phyloP scores from a whole-genome alignment of 1,140 invertebrate genomes.

The Drosophila carrolli region DNA sequence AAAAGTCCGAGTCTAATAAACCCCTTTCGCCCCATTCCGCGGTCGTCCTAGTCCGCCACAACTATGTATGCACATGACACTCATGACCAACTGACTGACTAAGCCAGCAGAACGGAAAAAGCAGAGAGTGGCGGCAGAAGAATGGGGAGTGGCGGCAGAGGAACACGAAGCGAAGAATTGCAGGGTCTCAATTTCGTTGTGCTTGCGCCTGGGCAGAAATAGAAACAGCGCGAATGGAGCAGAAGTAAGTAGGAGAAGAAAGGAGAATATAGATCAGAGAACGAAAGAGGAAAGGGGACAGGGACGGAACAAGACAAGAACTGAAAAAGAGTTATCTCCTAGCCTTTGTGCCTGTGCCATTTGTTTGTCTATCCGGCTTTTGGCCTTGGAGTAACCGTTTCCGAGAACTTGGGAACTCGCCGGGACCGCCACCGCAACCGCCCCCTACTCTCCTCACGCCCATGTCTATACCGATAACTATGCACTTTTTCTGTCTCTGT shows the following conservation, averaged over 20 bases:
- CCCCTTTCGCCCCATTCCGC: conserved; percentile 1
- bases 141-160: conserved; percentile 5
- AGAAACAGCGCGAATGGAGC: conserved; percentile 44
- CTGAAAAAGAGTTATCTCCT: conserved; percentile 16
- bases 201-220: conserved; percentile 29
- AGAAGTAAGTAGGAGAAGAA: neutral
- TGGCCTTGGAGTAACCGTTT: conserved; percentile 79
- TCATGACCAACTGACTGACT: conserved; percentile 84
- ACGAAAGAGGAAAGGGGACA: neutral
- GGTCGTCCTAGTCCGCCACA: conserved; percentile 20
- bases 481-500: conserved; percentile 38
- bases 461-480: conserved; percentile 47
- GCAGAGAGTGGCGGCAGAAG: conserved; percentile 2
- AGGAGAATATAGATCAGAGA: neutral
- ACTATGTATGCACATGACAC: conserved; percentile 71
- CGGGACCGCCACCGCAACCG: no score
- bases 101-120: conserved; percentile 41
- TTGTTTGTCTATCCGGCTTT: conserved; percentile 48
- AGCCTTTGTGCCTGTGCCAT: conserved; percentile 39
- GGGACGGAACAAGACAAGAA: neutral
- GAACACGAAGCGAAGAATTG: conserved; percentile 9
- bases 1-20: conserved; percentile 21
- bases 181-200: conserved; percentile 1
- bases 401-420: conserved; percentile 57
- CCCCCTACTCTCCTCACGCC: conserved; percentile 13